A percentile compares a stretch with the other conserved stretches of the same genome.
Conservation (phyloP, 2,797 vertebrate genomes). For the Hydrocynus forskahlii region DNA sequence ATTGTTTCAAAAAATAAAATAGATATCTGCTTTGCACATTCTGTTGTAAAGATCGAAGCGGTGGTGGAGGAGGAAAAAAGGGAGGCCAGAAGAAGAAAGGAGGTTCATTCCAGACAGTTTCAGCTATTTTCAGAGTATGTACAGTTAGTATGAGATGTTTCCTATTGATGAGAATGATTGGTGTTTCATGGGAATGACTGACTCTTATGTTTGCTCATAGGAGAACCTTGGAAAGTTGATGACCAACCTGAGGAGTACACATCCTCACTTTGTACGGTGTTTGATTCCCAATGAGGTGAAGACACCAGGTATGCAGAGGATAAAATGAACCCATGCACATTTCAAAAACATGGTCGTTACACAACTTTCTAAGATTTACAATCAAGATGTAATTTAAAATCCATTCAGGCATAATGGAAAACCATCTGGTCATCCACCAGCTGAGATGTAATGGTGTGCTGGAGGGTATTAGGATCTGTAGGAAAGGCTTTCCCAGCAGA, state of each 20-base stretch:
- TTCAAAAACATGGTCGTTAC: background rate
- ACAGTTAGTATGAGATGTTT: background rate
- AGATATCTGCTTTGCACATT: background rate
- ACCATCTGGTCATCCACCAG: conserved; percentile 3
- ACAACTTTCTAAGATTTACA: background rate
- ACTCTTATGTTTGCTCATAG: background rate
- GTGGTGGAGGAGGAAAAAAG: background rate
- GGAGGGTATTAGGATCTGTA: conserved; percentile 20
- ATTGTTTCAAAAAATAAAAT: background rate
- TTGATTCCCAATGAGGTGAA: background rate
- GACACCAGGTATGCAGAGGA: background rate
- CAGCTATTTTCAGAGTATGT: background rate
- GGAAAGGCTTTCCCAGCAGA: conserved; percentile 1
- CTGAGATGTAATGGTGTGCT: conserved; percentile 44
- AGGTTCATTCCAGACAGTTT: background rate
- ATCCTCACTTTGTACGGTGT: background rate
- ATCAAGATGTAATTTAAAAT: background rate
- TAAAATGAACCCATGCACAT: background rate
- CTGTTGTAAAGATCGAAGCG: background rate
- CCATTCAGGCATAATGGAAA: background rate
- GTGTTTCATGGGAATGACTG: background rate
- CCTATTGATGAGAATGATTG: background rate
- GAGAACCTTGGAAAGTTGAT: conserved; percentile 2
- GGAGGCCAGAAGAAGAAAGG: background rate
- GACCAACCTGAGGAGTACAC: background rate